Percentiles rank a stretch among this genome's conserved stretches.
Conservation (phyloP, 2,888 invertebrate species). For the Xestia sexstrigata region DNA sequence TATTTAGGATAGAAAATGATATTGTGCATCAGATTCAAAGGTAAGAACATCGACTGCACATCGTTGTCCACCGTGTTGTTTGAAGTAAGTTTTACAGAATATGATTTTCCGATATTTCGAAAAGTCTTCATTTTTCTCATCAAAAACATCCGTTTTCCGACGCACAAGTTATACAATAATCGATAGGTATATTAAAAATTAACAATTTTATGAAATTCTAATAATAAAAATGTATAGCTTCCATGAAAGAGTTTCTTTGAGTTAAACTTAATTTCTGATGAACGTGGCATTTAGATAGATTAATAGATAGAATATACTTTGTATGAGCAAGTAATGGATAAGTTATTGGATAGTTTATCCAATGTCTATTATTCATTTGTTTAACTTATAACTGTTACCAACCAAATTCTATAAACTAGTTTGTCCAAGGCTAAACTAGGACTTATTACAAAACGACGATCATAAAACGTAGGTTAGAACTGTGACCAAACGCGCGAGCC, state of each 20-base stretch:
- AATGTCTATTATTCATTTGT: no score
- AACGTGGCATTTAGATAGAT: background rate
- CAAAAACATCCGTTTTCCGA: no score
- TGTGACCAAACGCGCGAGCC: no score
- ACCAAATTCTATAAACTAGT: no score
- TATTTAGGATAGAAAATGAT: slow-evolving; percentile 40
- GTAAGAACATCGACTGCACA: slow-evolving; percentile 41
- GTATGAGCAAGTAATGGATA: no score
- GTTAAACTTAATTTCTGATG: background rate
- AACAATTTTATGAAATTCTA: background rate
- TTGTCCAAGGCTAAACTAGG: no score
- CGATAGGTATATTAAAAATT: background rate
- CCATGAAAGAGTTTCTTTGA: background rate
- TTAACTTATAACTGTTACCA: no score
- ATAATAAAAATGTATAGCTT: background rate
- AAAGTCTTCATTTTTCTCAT: background rate
- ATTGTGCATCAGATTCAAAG: slow-evolving; percentile 45
- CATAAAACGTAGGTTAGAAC: no score
- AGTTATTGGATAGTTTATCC: no score
- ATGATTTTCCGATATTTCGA: background rate
- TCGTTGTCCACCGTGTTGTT: slow-evolving; percentile 8
- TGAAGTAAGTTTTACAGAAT: background rate
- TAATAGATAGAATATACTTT: background rate
- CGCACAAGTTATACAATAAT: background rate
- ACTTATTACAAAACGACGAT: no score